Conservation (phyloP, 2,888 invertebrate genomes). For the Pseudeuparius sepicola region DNA sequence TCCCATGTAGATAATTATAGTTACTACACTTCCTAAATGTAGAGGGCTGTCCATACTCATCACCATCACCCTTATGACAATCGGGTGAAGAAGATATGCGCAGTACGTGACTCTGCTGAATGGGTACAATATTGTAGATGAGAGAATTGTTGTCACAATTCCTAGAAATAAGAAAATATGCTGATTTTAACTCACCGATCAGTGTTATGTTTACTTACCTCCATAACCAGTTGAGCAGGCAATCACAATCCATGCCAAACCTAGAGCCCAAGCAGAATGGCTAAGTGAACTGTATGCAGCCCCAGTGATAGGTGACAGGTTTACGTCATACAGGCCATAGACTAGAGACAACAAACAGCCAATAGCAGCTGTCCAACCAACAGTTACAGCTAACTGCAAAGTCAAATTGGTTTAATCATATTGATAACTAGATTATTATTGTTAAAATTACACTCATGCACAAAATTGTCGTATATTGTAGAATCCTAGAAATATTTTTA, state of each 20-base stretch:
- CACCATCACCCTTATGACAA: constrained; percentile 68
- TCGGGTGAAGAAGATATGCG: constrained; percentile 75
- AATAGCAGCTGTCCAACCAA: constrained; percentile 62
- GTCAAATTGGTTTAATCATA: no score
- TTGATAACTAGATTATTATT: no score
- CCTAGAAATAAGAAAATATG: constrained; percentile 36
- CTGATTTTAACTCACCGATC: background rate
- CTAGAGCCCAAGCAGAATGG: constrained; percentile 74
- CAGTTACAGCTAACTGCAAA: constrained; percentile 51
- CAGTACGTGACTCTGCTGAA: constrained; percentile 82
- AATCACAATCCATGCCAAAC: constrained; percentile 72
- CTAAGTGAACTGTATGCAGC: constrained; percentile 74
- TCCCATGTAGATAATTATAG: constrained; percentile 71
- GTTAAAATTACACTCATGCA: no score
- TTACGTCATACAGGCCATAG: constrained; percentile 66
- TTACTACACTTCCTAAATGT: constrained; percentile 67
- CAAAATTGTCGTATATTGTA: no score
- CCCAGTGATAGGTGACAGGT: constrained; percentile 57
- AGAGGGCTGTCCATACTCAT: constrained; percentile 76
- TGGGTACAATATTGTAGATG: constrained; percentile 69
- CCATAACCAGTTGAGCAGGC: constrained; percentile 80
- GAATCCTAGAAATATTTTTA: constrained; percentile 7
- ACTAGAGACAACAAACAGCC: constrained; percentile 61
- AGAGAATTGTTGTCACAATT: constrained; percentile 59
- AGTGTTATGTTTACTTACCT: constrained; percentile 41